phyloP scores from a whole-genome alignment of 2,797 vertebrate species.

The Dendrocincla fuliginosa region DNA sequence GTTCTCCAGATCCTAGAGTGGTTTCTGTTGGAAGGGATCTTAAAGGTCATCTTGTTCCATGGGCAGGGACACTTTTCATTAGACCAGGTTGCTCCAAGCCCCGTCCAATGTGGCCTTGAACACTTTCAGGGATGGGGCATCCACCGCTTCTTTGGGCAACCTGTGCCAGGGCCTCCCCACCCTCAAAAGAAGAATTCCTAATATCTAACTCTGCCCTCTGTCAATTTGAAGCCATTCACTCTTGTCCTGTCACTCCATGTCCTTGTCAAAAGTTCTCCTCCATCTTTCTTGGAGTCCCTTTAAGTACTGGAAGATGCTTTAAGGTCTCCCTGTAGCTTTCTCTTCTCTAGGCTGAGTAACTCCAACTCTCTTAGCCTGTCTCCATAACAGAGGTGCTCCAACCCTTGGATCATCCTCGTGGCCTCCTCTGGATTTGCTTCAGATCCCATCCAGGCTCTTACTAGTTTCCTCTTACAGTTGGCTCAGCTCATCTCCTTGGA shows the following conservation, averaged over 20 bases:
- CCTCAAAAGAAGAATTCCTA: neutral
- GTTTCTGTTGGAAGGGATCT: neutral
- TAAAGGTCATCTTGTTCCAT: neutral
- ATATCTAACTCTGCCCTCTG: neutral
- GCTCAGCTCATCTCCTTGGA: neutral
- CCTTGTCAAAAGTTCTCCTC: neutral
- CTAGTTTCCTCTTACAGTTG: neutral
- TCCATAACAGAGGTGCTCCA: neutral
- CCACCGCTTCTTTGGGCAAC: neutral
- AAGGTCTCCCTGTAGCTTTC: neutral
- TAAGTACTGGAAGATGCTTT: neutral
- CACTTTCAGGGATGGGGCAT: neutral
- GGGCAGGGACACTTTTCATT: neutral
- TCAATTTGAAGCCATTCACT: neutral
- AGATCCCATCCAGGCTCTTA: neutral
- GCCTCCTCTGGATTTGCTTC: neutral
- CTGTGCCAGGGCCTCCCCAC: neutral
- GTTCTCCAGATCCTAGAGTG: neutral
- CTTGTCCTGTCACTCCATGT: neutral
- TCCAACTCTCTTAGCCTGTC: neutral
- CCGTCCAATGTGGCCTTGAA: neutral
- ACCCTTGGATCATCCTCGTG: neutral
- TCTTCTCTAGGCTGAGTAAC: neutral
- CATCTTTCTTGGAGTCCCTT: neutral
- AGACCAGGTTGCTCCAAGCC: neutral